These are phyloP conservation scores for Drosophila paracracens DNA, from an alignment of 2,888 invertebrate species.

Conservation along the genomic window DNA sequence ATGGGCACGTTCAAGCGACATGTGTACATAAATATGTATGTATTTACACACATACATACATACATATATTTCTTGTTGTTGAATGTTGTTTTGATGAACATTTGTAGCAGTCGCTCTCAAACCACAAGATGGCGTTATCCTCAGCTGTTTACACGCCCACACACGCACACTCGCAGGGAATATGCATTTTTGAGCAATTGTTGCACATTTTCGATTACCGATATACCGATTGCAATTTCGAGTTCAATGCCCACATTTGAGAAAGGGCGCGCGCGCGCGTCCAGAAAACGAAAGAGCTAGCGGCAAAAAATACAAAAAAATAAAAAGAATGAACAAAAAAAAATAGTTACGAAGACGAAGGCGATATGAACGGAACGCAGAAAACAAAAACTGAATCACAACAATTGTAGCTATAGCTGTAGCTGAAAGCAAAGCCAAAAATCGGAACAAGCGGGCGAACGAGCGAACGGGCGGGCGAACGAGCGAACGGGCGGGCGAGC, in stretches of 20 bases:
- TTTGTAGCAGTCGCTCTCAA: conserved; percentile 31
- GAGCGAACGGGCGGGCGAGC: conserved; percentile 22
- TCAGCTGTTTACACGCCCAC: conserved; percentile 43
- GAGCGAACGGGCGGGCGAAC: conserved; percentile 25
- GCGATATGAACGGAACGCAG: conserved; percentile 43
- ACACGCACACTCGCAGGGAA: conserved; percentile 4
- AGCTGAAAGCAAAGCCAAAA: conserved; percentile 21
- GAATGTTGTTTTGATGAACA: conserved; percentile 12
- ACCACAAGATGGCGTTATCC: conserved; percentile 42
- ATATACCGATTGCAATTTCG: conserved; percentile 19
- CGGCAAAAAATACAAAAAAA: conserved; percentile 5
- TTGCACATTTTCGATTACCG: conserved; percentile 32
- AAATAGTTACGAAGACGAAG: conserved; percentile 19
- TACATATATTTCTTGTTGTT: conserved; percentile 19
- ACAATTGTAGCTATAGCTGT: conserved; percentile 37
- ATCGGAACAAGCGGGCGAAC: conserved; percentile 30
- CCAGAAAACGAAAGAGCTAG: conserved; percentile 28
- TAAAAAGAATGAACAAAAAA: background rate
- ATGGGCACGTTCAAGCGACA: conserved; percentile 50
- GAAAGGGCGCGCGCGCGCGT: conserved; percentile 27
- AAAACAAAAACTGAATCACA: conserved; percentile 57
- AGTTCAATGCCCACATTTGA: conserved; percentile 33
- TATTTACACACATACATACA: background rate
- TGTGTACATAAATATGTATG: conserved; percentile 4
- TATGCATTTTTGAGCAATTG: conserved; percentile 8